These are phyloP conservation scores for Lordiphosa collinella DNA, from an alignment of 1,140 invertebrate genomes.

Conservation along the genomic window DNA sequence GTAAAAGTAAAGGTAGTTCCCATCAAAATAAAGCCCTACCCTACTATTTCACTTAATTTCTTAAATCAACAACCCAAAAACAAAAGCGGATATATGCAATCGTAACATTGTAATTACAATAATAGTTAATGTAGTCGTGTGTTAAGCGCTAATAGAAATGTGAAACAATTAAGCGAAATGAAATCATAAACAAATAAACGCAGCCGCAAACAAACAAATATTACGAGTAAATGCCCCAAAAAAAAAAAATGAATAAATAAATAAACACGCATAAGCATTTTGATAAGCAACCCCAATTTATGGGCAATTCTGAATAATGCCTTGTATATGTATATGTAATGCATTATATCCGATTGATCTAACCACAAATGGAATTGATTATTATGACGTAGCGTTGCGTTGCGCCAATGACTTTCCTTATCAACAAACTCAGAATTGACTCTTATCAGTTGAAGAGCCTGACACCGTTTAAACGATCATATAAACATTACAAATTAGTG, in stretches of 20 bases:
- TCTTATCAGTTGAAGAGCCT: constrained; percentile 38
- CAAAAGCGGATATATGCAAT: constrained; percentile 21
- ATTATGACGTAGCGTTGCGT: background rate
- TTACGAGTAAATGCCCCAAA: constrained; percentile 10
- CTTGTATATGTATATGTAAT: background rate
- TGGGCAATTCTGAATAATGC: background rate
- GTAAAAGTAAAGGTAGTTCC: too few species aligned
- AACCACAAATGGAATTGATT: too few species aligned
- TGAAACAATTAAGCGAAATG: constrained; percentile 25
- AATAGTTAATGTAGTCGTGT: constrained; percentile 21
- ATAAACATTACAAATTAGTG: constrained; percentile 53
- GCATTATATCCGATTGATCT: background rate
- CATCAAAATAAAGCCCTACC: too few species aligned
- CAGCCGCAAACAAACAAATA: constrained; percentile 10
- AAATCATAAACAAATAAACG: constrained; percentile 9
- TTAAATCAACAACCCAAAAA: background rate
- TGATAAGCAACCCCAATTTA: constrained; percentile 26
- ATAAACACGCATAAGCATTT: constrained; percentile 26
- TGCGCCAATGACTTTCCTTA: background rate
- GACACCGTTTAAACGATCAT: constrained; percentile 45
- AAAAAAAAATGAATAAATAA: constrained; percentile 35
- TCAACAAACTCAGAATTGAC: constrained; percentile 1
- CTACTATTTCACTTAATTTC: too few species aligned
- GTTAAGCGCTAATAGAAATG: constrained; percentile 26
- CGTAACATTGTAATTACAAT: constrained; percentile 17